A percentile compares a stretch with the other conserved stretches of the same genome.
Evolutionary conservation across 2,113 vertebrate species (phyloP).

Genomic region (Datnioides undecimradiatus): DNA sequence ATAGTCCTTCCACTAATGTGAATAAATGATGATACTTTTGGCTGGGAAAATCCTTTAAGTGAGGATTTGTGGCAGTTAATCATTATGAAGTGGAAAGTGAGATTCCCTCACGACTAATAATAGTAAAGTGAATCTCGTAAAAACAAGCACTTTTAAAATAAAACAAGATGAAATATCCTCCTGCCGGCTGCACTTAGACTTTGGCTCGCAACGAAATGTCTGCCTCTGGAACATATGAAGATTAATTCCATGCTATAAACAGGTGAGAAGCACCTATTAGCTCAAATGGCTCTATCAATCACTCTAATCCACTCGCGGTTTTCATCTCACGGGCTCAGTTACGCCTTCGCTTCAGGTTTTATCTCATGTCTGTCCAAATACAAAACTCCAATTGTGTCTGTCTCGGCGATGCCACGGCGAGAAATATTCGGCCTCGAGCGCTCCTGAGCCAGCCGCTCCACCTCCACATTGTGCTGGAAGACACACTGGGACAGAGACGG

Average conservation of each 20-base stretch:
- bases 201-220: constrained; percentile 18
- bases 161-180: constrained; percentile 41
- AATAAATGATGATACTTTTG: constrained; percentile 67
- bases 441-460: constrained; percentile 24
- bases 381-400: constrained; percentile 5
- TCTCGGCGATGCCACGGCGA: constrained; percentile 19
- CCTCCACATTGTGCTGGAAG: constrained; percentile 20
- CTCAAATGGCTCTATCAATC: constrained; percentile 29
- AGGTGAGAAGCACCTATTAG: constrained; percentile 46
- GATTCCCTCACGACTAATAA: constrained; percentile 57
- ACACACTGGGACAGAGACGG: constrained; percentile 17
- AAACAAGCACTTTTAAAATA: constrained; percentile 35
- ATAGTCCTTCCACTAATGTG: constrained; percentile 63
- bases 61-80: constrained; percentile 63
- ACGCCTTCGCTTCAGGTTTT: constrained; percentile 29
- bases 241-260: constrained; percentile 40
- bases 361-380: constrained; percentile 45
- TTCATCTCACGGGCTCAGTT: constrained; percentile 19
- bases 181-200: constrained; percentile 36
- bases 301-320: constrained; percentile 32
- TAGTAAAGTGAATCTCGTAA: constrained; percentile 59
- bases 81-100: constrained; percentile 69
- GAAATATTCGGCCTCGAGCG: constrained; percentile 3
- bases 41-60: constrained; percentile 45
- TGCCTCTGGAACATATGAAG: constrained; percentile 26